Base-by-base conservation (phyloP, 2,113 vertebrate genomes). In the Henicopernis longicauda region DNA sequence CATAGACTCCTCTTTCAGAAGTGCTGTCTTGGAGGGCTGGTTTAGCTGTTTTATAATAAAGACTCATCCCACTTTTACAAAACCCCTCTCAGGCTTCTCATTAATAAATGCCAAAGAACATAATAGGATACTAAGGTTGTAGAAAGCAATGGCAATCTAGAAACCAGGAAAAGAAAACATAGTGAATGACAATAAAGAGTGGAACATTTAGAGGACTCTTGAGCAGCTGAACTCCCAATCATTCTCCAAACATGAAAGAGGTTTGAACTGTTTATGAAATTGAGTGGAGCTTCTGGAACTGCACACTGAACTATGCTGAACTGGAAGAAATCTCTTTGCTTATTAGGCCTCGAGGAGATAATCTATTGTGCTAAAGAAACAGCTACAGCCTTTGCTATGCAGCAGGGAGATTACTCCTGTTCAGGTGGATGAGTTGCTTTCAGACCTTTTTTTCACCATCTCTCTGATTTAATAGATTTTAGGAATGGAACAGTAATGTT, bases 281-380 rank as follows among this genome's bases (percentile, higher is more conserved):
- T 59, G 91, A 93, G 77, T 82, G 78, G 78, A 85, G 36, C 90
- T 95, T 93, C 92, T 93, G 90, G 73, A 95, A 80, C 44, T 67
- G 69, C 55, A 82, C 29, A 59, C 42, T 89, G 77, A 93, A 67
- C 57, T 79, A 63, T n/a, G 62, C 34, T 90, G 81, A 96, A 79
- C 34, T 65, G 87, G 87, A 96, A 89, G 82, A 92, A 91, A 94
- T 31, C 44, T 93, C 77, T 95, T 82, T 84, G 72, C 73, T 87
- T 91, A 65, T 71, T 89, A 95, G 89, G 36, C 57, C 69, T 89
- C 65, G 62, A 91, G 82, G 61, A 96, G 40, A 55, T 72, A 83
- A 95, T 44, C 74, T 79, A 47, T 65, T 90, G 70, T 93, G 42
- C 57, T 89, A 86, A 73, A 79, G 80, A 88, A 92, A 74, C 38